Percentiles rank a stretch among this genome's conserved stretches.
phyloP scores from a whole-genome alignment of 2,888 invertebrate species.

The Crocallis elinguaria region DNA sequence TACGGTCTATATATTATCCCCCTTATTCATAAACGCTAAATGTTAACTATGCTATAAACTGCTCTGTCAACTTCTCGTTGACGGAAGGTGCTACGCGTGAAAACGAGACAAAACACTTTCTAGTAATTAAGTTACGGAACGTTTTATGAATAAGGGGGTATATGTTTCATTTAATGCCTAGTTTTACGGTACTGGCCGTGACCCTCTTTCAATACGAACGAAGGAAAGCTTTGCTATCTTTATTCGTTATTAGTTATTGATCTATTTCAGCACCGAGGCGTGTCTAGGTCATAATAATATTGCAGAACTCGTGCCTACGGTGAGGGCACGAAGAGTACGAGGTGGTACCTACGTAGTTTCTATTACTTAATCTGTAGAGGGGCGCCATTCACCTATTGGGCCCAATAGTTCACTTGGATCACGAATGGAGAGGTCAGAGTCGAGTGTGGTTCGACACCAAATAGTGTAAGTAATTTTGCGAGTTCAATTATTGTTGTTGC shows the following conservation, averaged over 20 bases:
- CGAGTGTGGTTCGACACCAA: slow-evolving; percentile 43
- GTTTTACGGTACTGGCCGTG: slow-evolving; percentile 19
- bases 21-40: no score
- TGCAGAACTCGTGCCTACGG: slow-evolving; percentile 11
- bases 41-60: no score
- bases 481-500: neutral
- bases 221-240: slow-evolving; percentile 21
- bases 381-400: slow-evolving; percentile 67
- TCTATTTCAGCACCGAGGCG: slow-evolving; percentile 25
- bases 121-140: no score
- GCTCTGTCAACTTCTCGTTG: no score
- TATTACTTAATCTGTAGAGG: slow-evolving; percentile 9
- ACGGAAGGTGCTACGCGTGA: no score
- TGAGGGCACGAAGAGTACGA: neutral
- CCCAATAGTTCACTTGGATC: slow-evolving; percentile 66
- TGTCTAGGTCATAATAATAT: slow-evolving; percentile 31
- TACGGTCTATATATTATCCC: no score
- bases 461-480: slow-evolving; percentile 25
- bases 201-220: slow-evolving; percentile 19
- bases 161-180: slow-evolving; percentile 5
- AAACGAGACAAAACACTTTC: no score
- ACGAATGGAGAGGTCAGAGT: slow-evolving; percentile 66
- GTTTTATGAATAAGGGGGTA: no score
- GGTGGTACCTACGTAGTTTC: neutral
- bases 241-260: slow-evolving; percentile 18